Evolutionary conservation across 2,113 vertebrate genomes (phyloP), one percentile per base, ranked within the genome.

Genomic region (Esox niger): DNA sequence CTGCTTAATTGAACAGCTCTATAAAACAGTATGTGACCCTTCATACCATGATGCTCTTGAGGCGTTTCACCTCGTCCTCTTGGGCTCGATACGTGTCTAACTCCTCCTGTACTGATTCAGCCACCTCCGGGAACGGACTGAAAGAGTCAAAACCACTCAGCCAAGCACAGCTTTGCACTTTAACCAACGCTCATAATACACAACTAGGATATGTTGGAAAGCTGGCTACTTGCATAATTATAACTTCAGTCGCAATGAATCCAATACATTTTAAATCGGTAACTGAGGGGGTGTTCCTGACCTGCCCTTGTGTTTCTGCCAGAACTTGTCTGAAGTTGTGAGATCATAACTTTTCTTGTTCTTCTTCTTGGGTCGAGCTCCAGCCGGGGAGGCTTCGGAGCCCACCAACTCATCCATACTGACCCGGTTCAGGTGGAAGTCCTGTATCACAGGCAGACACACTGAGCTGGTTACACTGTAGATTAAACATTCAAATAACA

Each of bases 231-330:
- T 49, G 20, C 6, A 2, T 6, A 49, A 49, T 49, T 6, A 20
- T 6, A 5, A 49, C 17, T 21, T 49, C n/a, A 49, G 13, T 49
- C 47, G 7, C 47, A n/a, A 17, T 27, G 27, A 10, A 57, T 25
- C 2, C 25, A 27, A 27, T 57, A 21, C 20, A 2, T 13, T 21
- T n/a, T 49, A 5, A 52, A 52, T 52, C 17, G 6, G n/a, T 52
- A 52, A 21, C 30, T 20, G 30, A 33, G 29, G 10, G 10, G 33
- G 59, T 31, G 25, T 57, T 27, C 27, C 27, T 59, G 23, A 98
- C 97, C 96, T 99, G 90, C 97, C 97, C 88, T 97, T 99, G 88
- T 98, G 96, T 38, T 95, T 98, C 84, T 98, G 95, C 97, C 97
- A 99, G 88, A 99, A 99, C 84, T 81, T 94, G 91, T 99, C 97